phyloP scores from a whole-genome alignment of 1,140 invertebrate species.

The Chironomus tepperi region DNA sequence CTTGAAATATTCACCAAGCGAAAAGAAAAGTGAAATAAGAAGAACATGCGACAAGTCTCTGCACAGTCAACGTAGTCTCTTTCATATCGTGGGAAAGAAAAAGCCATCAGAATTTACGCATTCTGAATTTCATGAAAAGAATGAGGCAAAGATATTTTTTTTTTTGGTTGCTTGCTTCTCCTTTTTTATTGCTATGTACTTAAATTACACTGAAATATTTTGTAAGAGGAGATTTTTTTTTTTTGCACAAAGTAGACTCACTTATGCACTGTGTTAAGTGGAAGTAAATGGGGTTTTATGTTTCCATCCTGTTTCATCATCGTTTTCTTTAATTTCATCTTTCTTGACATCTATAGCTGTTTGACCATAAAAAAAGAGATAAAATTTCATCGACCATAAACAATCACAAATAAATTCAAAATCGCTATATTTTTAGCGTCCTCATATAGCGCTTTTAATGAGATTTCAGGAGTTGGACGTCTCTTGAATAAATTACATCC shows the following conservation, averaged over 20 bases:
- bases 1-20: neutral
- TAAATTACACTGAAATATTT: slow-evolving; percentile 13
- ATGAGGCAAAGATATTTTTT: neutral
- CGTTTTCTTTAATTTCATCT: neutral
- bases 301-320: slow-evolving; percentile 17
- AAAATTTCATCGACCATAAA: neutral
- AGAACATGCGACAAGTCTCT: neutral
- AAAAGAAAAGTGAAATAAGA: neutral
- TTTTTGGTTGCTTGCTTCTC: neutral
- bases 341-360: neutral
- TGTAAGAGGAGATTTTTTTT: slow-evolving; percentile 1
- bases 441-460: too few species aligned
- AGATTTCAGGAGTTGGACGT: neutral
- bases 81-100: neutral
- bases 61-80: neutral
- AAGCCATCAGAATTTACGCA: slow-evolving; percentile 19
- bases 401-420: too few species aligned
- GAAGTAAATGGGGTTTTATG: slow-evolving; percentile 16
- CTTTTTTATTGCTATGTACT: neutral
- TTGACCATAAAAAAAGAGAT: neutral
- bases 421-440: too few species aligned
- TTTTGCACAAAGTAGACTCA: neutral
- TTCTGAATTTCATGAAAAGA: neutral
- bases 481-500: neutral
- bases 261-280: neutral